Conservation (phyloP, 2,888 invertebrate species). For the Hypselothyrea guttata region DNA sequence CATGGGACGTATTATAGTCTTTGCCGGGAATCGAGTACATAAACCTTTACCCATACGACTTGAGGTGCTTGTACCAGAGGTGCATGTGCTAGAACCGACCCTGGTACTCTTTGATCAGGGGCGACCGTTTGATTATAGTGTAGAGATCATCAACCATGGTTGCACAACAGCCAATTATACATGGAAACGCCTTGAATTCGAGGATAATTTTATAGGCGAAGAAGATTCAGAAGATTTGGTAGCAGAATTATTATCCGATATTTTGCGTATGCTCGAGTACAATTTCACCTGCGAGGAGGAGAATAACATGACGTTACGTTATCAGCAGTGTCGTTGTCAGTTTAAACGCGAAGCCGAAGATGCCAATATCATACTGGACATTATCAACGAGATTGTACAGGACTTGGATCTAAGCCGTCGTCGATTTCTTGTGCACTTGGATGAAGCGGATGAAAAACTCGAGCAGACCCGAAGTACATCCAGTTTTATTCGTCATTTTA, state of each 20-base stretch:
- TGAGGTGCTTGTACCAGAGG: constrained; percentile 55
- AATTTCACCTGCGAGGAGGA: constrained; percentile 56
- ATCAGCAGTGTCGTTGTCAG: constrained; percentile 67
- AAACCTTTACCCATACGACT: constrained; percentile 55
- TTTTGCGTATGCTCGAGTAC: constrained; percentile 68
- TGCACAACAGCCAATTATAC: constrained; percentile 60
- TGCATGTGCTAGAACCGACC: constrained; percentile 61
- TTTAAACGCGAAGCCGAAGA: constrained; percentile 30
- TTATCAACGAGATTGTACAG: constrained; percentile 68
- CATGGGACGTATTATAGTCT: constrained; percentile 67
- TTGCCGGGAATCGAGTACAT: constrained; percentile 48
- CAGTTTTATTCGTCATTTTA: constrained; percentile 48
- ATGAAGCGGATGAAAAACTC: neutral
- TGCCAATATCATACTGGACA: constrained; percentile 46
- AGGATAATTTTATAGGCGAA: constrained; percentile 42
- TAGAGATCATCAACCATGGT: constrained; percentile 65
- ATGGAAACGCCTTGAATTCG: constrained; percentile 69
- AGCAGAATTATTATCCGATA: constrained; percentile 68
- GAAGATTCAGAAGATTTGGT: constrained; percentile 58
- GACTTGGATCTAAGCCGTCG: constrained; percentile 62
- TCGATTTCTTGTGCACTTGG: constrained; percentile 48
- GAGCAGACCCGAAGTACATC: constrained; percentile 23
- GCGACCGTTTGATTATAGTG: constrained; percentile 35
- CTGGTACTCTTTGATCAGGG: constrained; percentile 69
- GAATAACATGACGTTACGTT: constrained; percentile 62